These are phyloP conservation scores for Drosophila anomalata DNA, from an alignment of 2,888 invertebrate species.

Conservation along the genomic window DNA sequence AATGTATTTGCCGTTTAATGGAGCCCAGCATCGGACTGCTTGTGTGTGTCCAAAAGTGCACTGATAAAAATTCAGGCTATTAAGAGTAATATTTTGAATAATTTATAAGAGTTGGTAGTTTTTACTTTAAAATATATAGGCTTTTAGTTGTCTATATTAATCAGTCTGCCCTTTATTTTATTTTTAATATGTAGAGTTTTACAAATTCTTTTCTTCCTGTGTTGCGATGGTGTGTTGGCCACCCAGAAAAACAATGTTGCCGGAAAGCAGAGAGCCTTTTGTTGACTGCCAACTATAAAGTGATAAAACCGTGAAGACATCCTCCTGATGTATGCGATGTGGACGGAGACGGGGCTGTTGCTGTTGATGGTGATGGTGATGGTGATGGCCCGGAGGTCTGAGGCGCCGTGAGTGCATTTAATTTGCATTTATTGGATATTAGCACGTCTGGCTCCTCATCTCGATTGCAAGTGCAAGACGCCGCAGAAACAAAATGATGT, in stretches of 20 bases:
- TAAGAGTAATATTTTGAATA: neutral
- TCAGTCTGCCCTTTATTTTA: too few species aligned
- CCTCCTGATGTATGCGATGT: slow-evolving; percentile 46
- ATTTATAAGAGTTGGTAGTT: too few species aligned
- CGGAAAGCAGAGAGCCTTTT: slow-evolving; percentile 44
- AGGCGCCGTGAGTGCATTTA: slow-evolving; percentile 55
- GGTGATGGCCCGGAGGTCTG: slow-evolving; percentile 12
- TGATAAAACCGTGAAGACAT: slow-evolving; percentile 76
- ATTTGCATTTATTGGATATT: slow-evolving; percentile 71
- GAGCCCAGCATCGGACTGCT: slow-evolving; percentile 46
- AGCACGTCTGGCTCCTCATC: slow-evolving; percentile 45
- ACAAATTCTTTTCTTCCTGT: slow-evolving; percentile 11
- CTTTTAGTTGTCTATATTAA: too few species aligned
- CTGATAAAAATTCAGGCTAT: slow-evolving; percentile 1
- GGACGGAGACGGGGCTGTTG: neutral
- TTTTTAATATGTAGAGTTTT: neutral
- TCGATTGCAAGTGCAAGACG: slow-evolving; percentile 34
- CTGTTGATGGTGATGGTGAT: neutral
- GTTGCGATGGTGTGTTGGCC: slow-evolving; percentile 30
- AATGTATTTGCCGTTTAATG: slow-evolving; percentile 81
- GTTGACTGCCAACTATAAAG: slow-evolving; percentile 57
- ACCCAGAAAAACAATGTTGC: slow-evolving; percentile 58
- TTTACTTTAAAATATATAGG: too few species aligned
- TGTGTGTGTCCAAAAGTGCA: slow-evolving; percentile 38
- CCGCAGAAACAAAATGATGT: slow-evolving; percentile 50